These are phyloP conservation scores for Melieria picta DNA, from an alignment of 2,888 invertebrate species.

Conservation along the genomic window DNA sequence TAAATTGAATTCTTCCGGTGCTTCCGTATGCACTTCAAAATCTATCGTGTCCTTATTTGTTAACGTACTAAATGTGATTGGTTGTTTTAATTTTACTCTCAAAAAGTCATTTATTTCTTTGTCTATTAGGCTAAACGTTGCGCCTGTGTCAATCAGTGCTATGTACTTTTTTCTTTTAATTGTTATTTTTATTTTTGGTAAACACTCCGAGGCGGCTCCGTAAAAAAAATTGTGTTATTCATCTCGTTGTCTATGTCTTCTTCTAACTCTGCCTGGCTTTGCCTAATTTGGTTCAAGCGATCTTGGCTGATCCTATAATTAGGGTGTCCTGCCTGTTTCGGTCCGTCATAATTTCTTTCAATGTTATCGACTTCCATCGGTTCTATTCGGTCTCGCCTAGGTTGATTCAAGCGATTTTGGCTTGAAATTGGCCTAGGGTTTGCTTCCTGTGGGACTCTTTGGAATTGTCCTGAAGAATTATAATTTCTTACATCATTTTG, in stretches of 20 bases:
- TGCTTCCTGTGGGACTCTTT: conserved; percentile 18
- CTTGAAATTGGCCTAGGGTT: conserved; percentile 26
- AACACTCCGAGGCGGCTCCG: conserved; percentile 16
- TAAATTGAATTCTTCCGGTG: neutral
- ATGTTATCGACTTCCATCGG: conserved; percentile 27
- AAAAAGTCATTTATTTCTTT: neutral
- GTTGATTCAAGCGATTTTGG: conserved; percentile 27
- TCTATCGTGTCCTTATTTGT: conserved; percentile 1
- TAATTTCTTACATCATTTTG: conserved; percentile 7
- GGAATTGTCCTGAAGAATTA: neutral
- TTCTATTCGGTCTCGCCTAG: conserved; percentile 22
- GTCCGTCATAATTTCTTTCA: conserved; percentile 1
- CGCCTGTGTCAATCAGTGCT: conserved; percentile 28
- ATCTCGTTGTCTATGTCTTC: neutral
- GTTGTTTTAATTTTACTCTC: neutral
- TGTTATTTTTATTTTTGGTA: conserved; percentile 27
- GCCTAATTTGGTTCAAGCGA: conserved; percentile 11
- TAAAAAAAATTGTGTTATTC: conserved; percentile 26
- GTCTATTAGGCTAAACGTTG: neutral
- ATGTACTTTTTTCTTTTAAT: conserved; percentile 25
- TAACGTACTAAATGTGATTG: neutral
- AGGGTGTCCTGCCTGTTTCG: conserved; percentile 23
- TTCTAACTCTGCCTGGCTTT: conserved; percentile 5
- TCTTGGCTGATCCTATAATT: conserved; percentile 4
- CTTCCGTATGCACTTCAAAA: neutral